Conservation (phyloP, 1,140 invertebrate species). For the Vanessa atalanta region DNA sequence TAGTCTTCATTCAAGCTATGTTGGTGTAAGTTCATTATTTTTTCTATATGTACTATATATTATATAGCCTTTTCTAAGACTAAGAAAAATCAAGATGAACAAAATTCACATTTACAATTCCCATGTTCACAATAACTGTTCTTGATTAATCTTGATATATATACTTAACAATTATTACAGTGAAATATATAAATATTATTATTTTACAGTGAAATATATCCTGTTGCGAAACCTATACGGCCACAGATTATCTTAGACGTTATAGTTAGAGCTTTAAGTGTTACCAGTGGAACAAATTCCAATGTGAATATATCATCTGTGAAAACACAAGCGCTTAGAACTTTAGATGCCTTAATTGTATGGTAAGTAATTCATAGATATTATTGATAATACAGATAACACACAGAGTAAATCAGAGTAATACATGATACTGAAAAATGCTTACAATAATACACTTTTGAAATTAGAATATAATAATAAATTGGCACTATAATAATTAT, state of each 20-base stretch:
- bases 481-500: no score
- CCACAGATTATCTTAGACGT: conserved; percentile 61
- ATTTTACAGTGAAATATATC: conserved; percentile 62
- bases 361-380: conserved; percentile 53
- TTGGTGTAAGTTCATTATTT: conserved; percentile 63
- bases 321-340: conserved; percentile 62
- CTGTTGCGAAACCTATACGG: conserved; percentile 63
- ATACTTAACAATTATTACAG: conserved; percentile 39
- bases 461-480: no score
- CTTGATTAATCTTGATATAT: no score
- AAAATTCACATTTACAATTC: no score
- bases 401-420: background rate
- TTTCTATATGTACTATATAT: background rate
- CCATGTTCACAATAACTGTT: no score
- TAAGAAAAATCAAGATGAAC: no score
- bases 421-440: no score
- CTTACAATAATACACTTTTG: no score
- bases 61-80: no score
- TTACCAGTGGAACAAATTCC: conserved; percentile 43
- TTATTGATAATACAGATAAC: background rate
- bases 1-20: conserved; percentile 70
- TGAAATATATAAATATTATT: conserved; percentile 52
- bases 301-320: conserved; percentile 42
- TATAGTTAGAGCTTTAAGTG: conserved; percentile 54
- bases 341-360: conserved; percentile 60